Evolutionary conservation across 92 coral and sea anemone genomes (phyloP).

Genomic region (Ricordea florida): DNA sequence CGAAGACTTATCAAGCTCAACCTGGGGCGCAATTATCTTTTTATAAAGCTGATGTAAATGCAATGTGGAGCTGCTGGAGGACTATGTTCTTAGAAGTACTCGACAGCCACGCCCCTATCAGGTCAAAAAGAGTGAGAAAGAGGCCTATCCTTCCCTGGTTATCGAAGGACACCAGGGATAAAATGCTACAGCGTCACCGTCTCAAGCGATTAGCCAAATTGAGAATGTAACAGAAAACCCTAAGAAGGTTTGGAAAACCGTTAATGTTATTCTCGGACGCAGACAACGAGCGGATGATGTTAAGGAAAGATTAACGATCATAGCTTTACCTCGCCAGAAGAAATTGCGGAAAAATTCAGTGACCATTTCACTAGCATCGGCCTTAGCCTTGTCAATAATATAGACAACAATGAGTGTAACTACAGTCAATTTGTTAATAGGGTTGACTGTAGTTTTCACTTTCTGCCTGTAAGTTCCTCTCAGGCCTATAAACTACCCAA

Average conservation of each 20-base stretch:
- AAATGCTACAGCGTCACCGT: slow-evolving; percentile 23
- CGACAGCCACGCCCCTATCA: too few species aligned
- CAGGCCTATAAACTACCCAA: slow-evolving; percentile 4
- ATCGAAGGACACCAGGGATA: slow-evolving; percentile 31
- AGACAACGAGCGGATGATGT: background rate
- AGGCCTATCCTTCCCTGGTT: slow-evolving; percentile 42
- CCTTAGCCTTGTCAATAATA: slow-evolving; percentile 26
- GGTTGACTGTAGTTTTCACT: slow-evolving; percentile 14
- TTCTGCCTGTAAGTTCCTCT: slow-evolving; percentile 5
- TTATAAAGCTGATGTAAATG: background rate
- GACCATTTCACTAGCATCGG: slow-evolving; percentile 44
- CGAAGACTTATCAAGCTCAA: too few species aligned
- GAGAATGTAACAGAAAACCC: slow-evolving; percentile 25
- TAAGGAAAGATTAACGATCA: background rate
- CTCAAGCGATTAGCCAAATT: slow-evolving; percentile 41
- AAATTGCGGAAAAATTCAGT: slow-evolving; percentile 9
- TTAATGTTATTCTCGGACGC: slow-evolving; percentile 19
- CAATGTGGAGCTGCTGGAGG: background rate
- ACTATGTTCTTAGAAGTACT: too few species aligned
- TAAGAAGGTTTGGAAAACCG: slow-evolving; percentile 17
- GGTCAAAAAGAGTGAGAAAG: too few species aligned
- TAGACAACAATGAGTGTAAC: background rate
- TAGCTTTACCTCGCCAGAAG: background rate
- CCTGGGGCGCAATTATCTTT: background rate
- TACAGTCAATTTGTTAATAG: background rate